Conservation (phyloP, 2,113 vertebrate species). For the Alces alces region DNA sequence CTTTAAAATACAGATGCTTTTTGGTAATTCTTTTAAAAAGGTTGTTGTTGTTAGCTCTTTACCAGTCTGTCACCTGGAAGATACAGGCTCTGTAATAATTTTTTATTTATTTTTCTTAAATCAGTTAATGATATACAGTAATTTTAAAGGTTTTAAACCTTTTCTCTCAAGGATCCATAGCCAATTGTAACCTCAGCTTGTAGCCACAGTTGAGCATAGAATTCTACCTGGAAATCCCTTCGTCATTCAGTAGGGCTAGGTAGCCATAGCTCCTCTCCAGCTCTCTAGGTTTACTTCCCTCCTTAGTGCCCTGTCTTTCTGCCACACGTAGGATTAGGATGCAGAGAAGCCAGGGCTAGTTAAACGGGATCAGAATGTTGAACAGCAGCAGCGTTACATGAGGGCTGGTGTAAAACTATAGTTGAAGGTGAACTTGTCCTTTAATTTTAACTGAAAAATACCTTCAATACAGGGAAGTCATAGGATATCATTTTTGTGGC, state of each 20-base stretch:
- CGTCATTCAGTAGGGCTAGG: neutral
- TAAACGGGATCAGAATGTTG: neutral
- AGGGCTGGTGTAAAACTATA: neutral
- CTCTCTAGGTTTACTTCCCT: neutral
- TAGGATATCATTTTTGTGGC: neutral
- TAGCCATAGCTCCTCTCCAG: neutral
- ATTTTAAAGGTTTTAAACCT: neutral
- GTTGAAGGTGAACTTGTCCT: neutral
- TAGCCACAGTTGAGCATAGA: neutral
- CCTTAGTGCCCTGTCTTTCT: neutral
- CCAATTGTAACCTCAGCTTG: neutral
- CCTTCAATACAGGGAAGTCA: neutral
- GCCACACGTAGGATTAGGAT: too few relatives aligned
- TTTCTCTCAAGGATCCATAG: neutral
- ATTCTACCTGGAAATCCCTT: neutral
- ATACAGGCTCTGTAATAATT: neutral
- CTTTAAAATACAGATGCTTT: neutral
- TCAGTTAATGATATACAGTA: neutral
- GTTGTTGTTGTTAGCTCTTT: neutral
- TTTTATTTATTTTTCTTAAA: neutral
- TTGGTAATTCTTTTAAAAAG: neutral
- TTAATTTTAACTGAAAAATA: constrained; percentile 23
- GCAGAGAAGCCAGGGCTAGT: neutral
- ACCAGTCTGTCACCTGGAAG: neutral
- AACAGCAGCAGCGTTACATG: neutral